Evolutionary conservation across 2,888 invertebrate species (phyloP).

Genomic region (Trilocha varians): DNA sequence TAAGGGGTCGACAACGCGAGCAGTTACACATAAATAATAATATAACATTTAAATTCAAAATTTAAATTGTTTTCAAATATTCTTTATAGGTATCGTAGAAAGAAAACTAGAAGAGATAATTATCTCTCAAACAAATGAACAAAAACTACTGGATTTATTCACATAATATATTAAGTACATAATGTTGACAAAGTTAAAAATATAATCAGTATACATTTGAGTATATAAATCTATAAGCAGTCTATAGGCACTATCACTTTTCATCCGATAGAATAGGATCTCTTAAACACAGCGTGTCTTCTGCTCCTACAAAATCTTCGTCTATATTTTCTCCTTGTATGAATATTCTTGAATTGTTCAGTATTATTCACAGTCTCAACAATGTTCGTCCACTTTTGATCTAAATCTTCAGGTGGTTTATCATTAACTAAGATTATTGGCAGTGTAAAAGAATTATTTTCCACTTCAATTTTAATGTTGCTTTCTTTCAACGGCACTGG

Average conservation of each 20-base stretch:
- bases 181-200: not conserved
- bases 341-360: conserved; percentile 46
- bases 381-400: conserved; percentile 47
- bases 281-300: conserved; percentile 50
- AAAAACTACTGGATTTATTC: too few species aligned
- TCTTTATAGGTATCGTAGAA: too few species aligned
- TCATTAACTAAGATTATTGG: conserved; percentile 62
- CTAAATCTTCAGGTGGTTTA: conserved; percentile 54
- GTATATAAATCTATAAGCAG: not conserved
- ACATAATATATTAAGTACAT: not conserved
- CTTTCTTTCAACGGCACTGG: conserved; percentile 32
- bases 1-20: too few species aligned
- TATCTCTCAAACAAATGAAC: too few species aligned
- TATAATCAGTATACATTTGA: not conserved
- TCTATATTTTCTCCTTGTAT: conserved; percentile 43
- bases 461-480: conserved; percentile 22
- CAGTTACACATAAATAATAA: too few species aligned
- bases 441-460: conserved; percentile 27
- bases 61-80: too few species aligned
- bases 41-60: too few species aligned
- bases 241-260: not conserved
- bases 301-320: conserved; percentile 52
- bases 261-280: conserved; percentile 60
- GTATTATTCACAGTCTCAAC: conserved; percentile 38
- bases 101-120: too few species aligned